phyloP scores from a whole-genome alignment of 2,113 vertebrate species.

The Mobula birostris region DNA sequence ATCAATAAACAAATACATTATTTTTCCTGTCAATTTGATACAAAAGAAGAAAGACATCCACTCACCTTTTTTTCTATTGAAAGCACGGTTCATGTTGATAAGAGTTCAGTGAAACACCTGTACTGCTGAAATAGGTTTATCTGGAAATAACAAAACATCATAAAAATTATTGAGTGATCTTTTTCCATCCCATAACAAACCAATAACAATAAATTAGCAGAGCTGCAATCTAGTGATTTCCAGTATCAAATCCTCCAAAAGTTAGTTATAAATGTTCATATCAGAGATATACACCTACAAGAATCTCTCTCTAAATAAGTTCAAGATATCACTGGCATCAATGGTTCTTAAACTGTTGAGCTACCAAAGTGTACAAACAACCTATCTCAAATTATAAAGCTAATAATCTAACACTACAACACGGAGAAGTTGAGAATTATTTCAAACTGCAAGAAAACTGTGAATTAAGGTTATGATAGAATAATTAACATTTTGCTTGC shows the following conservation, averaged over 20 bases:
- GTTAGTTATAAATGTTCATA: background rate
- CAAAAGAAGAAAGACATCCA: slow-evolving; percentile 39
- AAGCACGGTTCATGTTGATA: slow-evolving; percentile 81
- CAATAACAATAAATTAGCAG: background rate
- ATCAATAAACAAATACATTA: background rate
- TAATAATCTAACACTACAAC: background rate
- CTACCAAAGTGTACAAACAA: no score
- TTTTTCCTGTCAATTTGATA: background rate
- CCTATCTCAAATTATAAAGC: background rate
- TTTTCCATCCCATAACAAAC: background rate
- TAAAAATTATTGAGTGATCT: background rate
- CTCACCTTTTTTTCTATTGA: slow-evolving; percentile 86
- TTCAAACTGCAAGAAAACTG: background rate
- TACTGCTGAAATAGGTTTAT: background rate
- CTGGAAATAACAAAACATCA: slow-evolving; percentile 19
- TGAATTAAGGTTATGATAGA: background rate
- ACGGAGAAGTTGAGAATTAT: background rate
- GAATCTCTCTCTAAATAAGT: background rate
- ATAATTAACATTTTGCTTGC: background rate
- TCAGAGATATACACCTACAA: no score
- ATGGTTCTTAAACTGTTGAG: background rate
- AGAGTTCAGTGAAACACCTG: background rate
- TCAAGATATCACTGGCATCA: background rate
- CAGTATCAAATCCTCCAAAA: background rate
- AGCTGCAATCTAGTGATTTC: background rate